Conservation (phyloP, 2,113 vertebrate genomes). For the Xenopus borealis region DNA sequence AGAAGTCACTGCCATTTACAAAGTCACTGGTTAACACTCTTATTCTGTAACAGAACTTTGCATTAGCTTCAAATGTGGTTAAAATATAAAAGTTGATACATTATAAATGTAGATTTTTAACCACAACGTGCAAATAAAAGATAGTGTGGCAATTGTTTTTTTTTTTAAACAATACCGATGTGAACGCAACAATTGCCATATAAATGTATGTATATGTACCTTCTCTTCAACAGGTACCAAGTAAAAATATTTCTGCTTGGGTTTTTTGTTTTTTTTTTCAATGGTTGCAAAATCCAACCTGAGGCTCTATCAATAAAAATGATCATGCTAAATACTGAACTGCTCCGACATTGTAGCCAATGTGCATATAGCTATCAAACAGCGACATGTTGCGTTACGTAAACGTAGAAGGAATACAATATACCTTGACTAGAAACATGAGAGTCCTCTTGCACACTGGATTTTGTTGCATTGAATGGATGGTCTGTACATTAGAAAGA, state of each 20-base stretch:
- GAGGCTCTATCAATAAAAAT: not conserved
- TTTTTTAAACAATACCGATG: conserved; percentile 33
- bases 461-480: not conserved
- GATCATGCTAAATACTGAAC: not conserved
- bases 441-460: conserved; percentile 1
- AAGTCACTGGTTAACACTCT: not conserved
- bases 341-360: not conserved
- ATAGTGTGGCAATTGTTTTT: conserved; percentile 2
- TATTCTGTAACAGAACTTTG: conserved; percentile 6
- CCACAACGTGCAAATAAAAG: not conserved
- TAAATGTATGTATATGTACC: conserved; percentile 43
- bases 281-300: not conserved
- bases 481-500: not conserved
- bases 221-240: conserved; percentile 39
- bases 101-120: not conserved
- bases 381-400: not conserved
- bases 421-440: not conserved
- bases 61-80: not conserved
- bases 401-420: not conserved
- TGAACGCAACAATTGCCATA: conserved; percentile 5
- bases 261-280: not conserved
- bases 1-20: not conserved
- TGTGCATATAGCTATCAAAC: not conserved
- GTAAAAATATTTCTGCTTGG: conserved; percentile 21
- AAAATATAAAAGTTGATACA: conserved; percentile 13